Evolutionary conservation across 2,113 vertebrate genomes (phyloP).

Genomic region (Tragelaphus scriptus): DNA sequence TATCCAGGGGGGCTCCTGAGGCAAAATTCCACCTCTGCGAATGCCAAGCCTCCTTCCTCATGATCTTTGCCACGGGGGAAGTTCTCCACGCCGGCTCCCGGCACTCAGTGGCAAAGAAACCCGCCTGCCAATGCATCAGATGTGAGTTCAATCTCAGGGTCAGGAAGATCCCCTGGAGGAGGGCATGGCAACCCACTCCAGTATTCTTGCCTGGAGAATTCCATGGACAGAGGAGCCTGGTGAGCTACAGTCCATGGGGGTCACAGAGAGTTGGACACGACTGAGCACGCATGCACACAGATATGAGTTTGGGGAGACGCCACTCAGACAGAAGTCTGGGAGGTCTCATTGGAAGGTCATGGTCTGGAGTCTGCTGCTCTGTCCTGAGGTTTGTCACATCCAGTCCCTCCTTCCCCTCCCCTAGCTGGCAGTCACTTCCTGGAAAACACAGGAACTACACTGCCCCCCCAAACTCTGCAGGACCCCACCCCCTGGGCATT

Average conservation of each 20-base stretch:
- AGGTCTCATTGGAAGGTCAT: not conserved
- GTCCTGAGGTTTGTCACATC: too few relatives aligned
- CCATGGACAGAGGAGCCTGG: not conserved
- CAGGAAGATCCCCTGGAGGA: not conserved
- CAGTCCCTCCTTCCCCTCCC: not conserved
- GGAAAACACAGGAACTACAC: not conserved
- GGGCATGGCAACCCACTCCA: not conserved
- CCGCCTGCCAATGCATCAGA: not conserved
- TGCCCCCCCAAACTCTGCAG: too few relatives aligned
- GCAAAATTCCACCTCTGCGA: rapidly evolving
- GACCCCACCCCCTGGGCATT: too few relatives aligned
- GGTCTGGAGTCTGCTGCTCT: not conserved
- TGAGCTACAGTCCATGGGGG: not conserved
- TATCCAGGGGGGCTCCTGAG: too few relatives aligned
- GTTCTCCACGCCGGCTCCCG: too few relatives aligned
- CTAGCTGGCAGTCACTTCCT: not conserved
- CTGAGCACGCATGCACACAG: not conserved
- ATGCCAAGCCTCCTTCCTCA: too few relatives aligned
- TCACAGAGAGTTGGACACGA: not conserved
- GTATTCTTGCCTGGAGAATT: not conserved
- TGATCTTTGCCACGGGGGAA: too few relatives aligned
- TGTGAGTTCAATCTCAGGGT: not conserved
- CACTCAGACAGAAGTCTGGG: not conserved
- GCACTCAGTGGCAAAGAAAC: not conserved
- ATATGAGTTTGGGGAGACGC: not conserved